A percentile compares a stretch with the other conserved stretches of the same genome.
These are phyloP conservation scores for Cacatua alba DNA, from an alignment of 2,113 vertebrate genomes.

Conservation along the genomic window DNA sequence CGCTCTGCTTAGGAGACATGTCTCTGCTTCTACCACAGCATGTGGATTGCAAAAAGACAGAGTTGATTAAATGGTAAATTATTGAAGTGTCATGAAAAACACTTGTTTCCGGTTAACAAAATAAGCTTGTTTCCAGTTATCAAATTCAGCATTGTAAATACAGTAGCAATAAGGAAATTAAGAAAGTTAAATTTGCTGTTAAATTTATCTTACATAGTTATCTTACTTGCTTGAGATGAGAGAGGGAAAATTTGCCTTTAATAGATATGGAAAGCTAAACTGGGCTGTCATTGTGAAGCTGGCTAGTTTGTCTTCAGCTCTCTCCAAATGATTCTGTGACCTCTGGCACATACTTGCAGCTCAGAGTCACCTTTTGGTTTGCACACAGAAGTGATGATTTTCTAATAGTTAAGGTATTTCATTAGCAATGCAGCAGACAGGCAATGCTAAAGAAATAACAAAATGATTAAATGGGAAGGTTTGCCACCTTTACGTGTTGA, in stretches of 20 bases:
- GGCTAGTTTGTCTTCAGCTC: neutral
- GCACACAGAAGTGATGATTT: neutral
- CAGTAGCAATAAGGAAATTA: neutral
- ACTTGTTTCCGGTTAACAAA: neutral
- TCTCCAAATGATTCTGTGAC: neutral
- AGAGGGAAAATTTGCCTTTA: neutral
- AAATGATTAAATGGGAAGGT: neutral
- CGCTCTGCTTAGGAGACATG: neutral
- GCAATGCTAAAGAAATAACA: neutral
- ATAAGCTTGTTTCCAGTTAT: neutral
- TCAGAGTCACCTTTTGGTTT: neutral
- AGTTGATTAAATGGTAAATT: neutral
- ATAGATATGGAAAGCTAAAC: neutral
- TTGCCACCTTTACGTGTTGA: accelerated
- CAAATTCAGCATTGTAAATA: neutral
- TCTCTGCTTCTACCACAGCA: neutral
- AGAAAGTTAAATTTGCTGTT: neutral
- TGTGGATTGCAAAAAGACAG: neutral
- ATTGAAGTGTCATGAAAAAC: neutral
- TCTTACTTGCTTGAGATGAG: neutral
- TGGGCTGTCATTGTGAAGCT: neutral
- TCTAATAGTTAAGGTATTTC: neutral
- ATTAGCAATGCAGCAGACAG: neutral
- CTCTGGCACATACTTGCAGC: neutral
- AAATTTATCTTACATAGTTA: neutral